Evolutionary conservation across 2,797 vertebrate species (phyloP), one percentile per base, ranked within the genome.

Genomic region (Sparus aurata): DNA sequence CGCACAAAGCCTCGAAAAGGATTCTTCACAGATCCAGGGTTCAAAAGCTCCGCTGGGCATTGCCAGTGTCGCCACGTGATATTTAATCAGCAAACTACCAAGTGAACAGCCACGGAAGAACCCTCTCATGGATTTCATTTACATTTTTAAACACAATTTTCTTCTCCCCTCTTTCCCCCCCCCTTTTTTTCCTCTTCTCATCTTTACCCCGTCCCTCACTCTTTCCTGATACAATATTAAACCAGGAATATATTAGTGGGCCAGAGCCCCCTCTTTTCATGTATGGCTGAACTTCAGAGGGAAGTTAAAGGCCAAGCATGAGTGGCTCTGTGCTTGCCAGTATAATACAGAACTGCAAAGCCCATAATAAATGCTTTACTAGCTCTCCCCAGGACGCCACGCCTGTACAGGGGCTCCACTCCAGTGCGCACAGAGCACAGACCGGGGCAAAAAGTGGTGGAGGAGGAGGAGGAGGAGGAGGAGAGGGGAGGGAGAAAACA

Each of bases 331-430:
- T 94, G 96, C 94, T 96, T 94, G 96, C 91, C 92, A 96, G 95
- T 95, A 96, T 97, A 98, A 98, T 97, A 96, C 96, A 96, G 95
- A 95, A 96, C 95, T 97, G 97, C 95, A 97, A 94, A 98, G 97
- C 95, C 88, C 91, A 95, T 97, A 98, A 97, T 97, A 97, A 97
- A 98, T 96, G 96, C 96, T 98, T 98, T 98, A 96, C 96, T 97
- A 93, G 96, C 95, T 95, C 96, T 97, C 97, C 95, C 95, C 96
- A 96, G 96, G 96, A 96, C 89, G 94, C 91, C 95, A 86, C 79
- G 94, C 95, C 95, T 95, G 96, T 94, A 92, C 94, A 85, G 91
- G 90, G 91, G 92, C 90, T 90, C 86, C 89, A 86, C 89, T 93
- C 79, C 88, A 88, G 77, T 25, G 65, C 54, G 64, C 80, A 90